Evolutionary conservation across 2,797 vertebrate genomes (phyloP), one percentile per base, ranked within the genome.

Genomic region (Peromyscus nudipes): DNA sequence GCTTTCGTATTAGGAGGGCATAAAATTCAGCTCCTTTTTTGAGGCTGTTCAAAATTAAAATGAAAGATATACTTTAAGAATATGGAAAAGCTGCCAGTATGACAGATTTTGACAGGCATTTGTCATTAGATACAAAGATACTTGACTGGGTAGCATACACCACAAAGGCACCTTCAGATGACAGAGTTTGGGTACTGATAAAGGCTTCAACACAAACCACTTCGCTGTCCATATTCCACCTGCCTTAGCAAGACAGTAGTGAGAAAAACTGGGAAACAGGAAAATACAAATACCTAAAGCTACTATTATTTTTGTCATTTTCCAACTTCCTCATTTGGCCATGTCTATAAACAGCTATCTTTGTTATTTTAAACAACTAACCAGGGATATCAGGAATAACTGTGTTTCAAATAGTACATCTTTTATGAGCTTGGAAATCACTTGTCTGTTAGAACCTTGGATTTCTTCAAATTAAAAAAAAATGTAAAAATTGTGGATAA

Each of bases 21-120:
- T 57, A 94, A 84, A 96, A 97, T 75, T 90, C 40, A 91, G 92
- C n/a, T 75, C 83, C 43, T 8, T 77, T 92, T 97, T 69, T 86
- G 79, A 97, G 91, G 25, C 29, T 91, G 29, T 8, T 83, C 67
- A 92, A n/a, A 95, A 95, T 89, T 12, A 88, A 90, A 97, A 95
- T 89, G 62, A 90, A 62, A 87, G 29, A 57, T 87, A 67, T 62
- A 23, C 79, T 84, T 93, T 79, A 55, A 82, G 94, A 83, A 85
- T 84, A 93, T 60, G 95, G 73, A 86, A 96, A 96, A 85, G 25
- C 62, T 83, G 27, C 37, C 21, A 0, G 23, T 75, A n/a, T 37
- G 21, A 0, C 27, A 86, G 34, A 91, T 85, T 95, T 89, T 94
- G 29, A 91, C 6, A 79, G 13, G 29, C 14, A 89, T 31, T 90